phyloP scores from a whole-genome alignment of 2,888 invertebrate species.

The Sarcophaga variegata region DNA sequence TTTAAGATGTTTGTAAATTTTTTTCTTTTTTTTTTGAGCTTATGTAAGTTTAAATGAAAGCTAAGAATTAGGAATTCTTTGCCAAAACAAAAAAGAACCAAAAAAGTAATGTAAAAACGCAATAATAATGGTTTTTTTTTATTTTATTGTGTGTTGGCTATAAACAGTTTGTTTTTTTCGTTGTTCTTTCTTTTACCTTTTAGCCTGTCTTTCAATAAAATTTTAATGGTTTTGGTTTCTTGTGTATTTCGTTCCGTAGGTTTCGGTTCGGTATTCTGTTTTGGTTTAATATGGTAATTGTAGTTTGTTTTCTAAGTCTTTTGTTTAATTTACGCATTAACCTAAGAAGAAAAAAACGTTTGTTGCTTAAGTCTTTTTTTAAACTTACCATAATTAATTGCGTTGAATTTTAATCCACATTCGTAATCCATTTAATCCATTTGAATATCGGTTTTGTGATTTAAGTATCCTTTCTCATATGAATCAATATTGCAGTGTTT shows the following conservation, averaged over 20 bases:
- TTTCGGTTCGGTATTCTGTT: too few relatives aligned
- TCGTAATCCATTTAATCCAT: conserved; percentile 65
- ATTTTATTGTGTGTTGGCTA: too few relatives aligned
- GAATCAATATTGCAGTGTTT: background rate
- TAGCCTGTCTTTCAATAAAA: background rate
- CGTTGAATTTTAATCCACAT: conserved; percentile 48
- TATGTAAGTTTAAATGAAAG: background rate
- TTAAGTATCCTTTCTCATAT: background rate
- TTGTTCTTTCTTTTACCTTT: background rate
- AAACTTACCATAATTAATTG: conserved; percentile 58
- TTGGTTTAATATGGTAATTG: background rate
- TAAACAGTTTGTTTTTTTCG: too few relatives aligned
- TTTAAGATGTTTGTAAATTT: background rate
- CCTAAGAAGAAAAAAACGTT: conserved; percentile 5
- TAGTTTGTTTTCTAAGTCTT: conserved; percentile 28
- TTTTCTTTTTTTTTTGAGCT: background rate
- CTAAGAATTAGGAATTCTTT: background rate
- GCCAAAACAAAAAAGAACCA: background rate
- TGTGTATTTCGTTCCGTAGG: background rate
- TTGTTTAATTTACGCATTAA: background rate
- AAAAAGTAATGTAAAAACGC: background rate
- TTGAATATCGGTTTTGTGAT: background rate
- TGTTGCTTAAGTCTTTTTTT: conserved; percentile 43
- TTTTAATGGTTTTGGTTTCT: background rate
- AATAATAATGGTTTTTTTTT: too few relatives aligned